Evolutionary conservation across 2,797 vertebrate species (phyloP).

Genomic region (Chanos chanos): DNA sequence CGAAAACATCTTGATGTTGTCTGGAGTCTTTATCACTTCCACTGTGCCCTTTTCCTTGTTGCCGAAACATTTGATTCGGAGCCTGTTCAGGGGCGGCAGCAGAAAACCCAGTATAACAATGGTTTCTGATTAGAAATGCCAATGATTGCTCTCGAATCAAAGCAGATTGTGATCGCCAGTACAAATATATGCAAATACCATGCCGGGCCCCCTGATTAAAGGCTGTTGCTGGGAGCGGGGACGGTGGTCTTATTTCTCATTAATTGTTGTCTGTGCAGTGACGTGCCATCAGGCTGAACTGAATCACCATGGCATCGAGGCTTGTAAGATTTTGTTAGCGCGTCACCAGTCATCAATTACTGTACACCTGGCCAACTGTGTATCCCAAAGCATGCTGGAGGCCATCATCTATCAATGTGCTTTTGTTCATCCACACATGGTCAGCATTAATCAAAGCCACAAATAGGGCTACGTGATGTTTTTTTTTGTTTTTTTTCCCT

Average conservation of each 20-base stretch:
- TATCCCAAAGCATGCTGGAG: no score
- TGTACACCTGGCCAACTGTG: neutral
- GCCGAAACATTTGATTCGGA: neutral
- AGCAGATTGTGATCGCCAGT: slow-evolving; percentile 26
- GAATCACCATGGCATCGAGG: neutral
- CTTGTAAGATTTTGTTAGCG: neutral
- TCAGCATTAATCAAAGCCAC: no score
- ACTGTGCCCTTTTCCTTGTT: slow-evolving; percentile 11
- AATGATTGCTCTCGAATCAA: slow-evolving; percentile 56
- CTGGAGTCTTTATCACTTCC: neutral
- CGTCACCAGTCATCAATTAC: slow-evolving; percentile 1
- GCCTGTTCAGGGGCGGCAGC: neutral
- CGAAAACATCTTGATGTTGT: no score
- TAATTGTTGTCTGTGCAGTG: neutral
- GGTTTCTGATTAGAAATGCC: slow-evolving; percentile 50
- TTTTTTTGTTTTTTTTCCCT: no score
- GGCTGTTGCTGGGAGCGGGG: slow-evolving; percentile 12
- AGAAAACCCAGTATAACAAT: slow-evolving; percentile 7
- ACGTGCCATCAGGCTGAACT: neutral
- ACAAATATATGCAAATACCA: slow-evolving; percentile 28
- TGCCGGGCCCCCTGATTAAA: slow-evolving; percentile 29
- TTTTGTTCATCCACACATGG: no score
- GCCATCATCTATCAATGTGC: no score
- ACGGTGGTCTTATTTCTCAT: slow-evolving; percentile 14
- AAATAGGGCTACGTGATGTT: no score